A percentile compares a stretch with the other conserved stretches of the same genome.
These are phyloP conservation scores for Choloepus didactylus DNA, from an alignment of 2,797 vertebrate species.

Conservation along the genomic window DNA sequence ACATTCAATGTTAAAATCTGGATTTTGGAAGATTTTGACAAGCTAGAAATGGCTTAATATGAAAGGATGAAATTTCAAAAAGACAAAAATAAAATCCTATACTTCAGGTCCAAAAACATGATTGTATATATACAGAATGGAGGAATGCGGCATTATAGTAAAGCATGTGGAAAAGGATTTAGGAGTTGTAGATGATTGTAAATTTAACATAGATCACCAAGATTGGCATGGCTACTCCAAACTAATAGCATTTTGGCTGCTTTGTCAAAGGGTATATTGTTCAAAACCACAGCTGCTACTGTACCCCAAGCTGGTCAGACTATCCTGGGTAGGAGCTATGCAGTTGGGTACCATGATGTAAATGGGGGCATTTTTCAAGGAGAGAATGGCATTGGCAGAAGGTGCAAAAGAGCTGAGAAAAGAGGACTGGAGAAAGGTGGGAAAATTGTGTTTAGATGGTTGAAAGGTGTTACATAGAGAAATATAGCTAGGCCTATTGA, in stretches of 20 bases:
- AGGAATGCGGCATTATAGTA: background rate
- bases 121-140: background rate
- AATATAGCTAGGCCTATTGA: background rate
- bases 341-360: background rate
- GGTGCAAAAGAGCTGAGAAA: background rate
- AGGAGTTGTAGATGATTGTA: background rate
- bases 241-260: background rate
- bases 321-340: background rate
- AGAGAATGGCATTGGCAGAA: background rate
- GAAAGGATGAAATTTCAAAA: constrained; percentile 32
- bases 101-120: background rate
- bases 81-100: constrained; percentile 20
- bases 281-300: background rate
- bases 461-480: background rate
- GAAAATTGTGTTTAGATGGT: background rate
- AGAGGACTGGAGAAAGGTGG: background rate
- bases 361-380: background rate
- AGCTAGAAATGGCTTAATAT: constrained; percentile 3
- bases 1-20: background rate
- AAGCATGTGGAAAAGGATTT: background rate
- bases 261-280: background rate
- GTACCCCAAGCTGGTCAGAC: background rate
- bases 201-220: background rate
- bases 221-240: background rate
- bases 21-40: constrained; percentile 13